Conservation (phyloP, 2,113 vertebrate genomes). For the Poeciliopsis turrubarensis region DNA sequence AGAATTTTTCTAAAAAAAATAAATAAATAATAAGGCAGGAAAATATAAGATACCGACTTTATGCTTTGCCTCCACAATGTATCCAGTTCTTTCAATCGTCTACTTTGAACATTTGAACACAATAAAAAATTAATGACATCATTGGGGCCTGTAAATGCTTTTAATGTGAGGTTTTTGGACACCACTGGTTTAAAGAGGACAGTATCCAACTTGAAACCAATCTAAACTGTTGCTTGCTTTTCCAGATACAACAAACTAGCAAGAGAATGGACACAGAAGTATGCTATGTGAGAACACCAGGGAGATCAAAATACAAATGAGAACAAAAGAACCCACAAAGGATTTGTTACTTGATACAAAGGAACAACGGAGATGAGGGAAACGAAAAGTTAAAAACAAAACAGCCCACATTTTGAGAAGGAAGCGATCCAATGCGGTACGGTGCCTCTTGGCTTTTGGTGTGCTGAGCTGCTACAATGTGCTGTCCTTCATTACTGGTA, state of each 20-base stretch:
- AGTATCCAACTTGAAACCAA: not conserved
- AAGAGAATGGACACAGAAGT: conserved; percentile 86
- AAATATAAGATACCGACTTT: no score
- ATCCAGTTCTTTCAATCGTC: not conserved
- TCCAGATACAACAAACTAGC: conserved; percentile 85
- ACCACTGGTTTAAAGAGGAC: not conserved
- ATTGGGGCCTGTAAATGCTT: not conserved
- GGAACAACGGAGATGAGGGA: conserved; percentile 52
- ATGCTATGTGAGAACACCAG: conserved; percentile 81
- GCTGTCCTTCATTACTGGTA: conserved; percentile 71
- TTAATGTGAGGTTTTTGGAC: not conserved
- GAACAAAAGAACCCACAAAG: conserved; percentile 74
- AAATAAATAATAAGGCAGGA: no score
- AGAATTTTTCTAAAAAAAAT: no score
- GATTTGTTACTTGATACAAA: conserved; percentile 74
- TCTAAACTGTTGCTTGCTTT: conserved; percentile 22
- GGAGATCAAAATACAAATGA: conserved; percentile 63
- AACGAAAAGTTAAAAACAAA: conserved; percentile 26
- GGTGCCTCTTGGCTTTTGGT: conserved; percentile 73
- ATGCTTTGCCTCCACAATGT: not conserved
- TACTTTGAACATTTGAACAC: no score
- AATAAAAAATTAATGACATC: not conserved
- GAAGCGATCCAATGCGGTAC: conserved; percentile 67
- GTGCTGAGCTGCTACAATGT: conserved; percentile 73
- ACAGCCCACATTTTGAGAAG: conserved; percentile 66